These are phyloP conservation scores for Centropus unirufus DNA, from an alignment of 2,113 vertebrate species.

Conservation along the genomic window DNA sequence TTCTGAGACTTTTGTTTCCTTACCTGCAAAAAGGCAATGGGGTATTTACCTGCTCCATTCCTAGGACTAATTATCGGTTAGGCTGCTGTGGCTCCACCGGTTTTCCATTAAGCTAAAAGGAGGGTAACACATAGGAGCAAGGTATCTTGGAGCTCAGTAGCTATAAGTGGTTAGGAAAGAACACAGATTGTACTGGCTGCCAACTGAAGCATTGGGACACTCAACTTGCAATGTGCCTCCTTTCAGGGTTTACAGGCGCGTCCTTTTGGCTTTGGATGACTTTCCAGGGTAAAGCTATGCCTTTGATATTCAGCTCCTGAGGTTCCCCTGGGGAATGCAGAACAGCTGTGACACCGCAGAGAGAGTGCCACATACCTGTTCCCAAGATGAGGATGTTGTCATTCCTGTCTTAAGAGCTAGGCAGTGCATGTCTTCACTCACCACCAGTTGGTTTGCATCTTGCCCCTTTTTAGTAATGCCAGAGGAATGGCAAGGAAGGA, in stretches of 20 bases:
- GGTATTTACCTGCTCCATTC: neutral
- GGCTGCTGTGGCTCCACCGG: neutral
- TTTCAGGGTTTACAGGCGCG: neutral
- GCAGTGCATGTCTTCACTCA: neutral
- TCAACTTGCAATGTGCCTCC: neutral
- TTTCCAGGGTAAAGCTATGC: neutral
- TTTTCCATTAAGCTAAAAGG: neutral
- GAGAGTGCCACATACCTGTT: conserved; percentile 35
- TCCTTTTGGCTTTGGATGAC: neutral
- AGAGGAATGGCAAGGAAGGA: conserved; percentile 66
- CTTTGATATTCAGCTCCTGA: conserved; percentile 35
- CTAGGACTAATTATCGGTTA: neutral
- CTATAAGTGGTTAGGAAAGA: neutral
- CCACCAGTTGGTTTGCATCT: conserved; percentile 1
- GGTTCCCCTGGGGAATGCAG: conserved; percentile 11
- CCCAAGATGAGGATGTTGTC: conserved; percentile 32
- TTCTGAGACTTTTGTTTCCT: neutral
- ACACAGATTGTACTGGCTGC: neutral
- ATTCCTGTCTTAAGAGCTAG: conserved; percentile 18
- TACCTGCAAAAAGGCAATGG: neutral
- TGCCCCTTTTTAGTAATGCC: conserved; percentile 44
- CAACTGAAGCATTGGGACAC: neutral
- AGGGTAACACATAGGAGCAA: neutral
- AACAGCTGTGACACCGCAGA: conserved; percentile 48
- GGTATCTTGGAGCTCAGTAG: neutral